Base-by-base conservation (phyloP, 2,113 vertebrate species). In the Semicossyphus pulcher region DNA sequence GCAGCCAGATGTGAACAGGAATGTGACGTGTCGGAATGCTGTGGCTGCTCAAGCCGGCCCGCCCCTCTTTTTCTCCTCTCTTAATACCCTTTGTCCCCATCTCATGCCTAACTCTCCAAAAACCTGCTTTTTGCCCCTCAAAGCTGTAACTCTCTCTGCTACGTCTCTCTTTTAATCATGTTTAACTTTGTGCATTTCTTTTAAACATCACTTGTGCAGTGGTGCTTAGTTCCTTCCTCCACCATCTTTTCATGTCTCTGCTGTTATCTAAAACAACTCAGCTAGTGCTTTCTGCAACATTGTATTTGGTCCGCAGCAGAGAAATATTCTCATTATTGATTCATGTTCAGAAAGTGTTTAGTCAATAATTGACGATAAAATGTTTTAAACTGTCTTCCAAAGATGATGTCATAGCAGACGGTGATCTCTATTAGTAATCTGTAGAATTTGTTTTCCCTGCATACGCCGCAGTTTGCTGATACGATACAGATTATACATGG, bases 1-100 rank as follows among this genome's bases (percentile, higher is more conserved):
- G 91, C 91, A 94, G 92, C 93, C 93, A 93, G 94, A 94, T 94
- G 94, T 93, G 92, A 92, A 84, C 75, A 91, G 89, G 92, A 94
- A 94, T 94, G 89, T 93, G 92, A 94, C 86, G 84, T 91, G 92
- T 91, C 64, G 91, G 93, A 94, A 94, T 94, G 91, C 80, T 80
- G 86, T 72, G 86, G 87, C 90, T 80, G 90, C 87, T 81, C 37
- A n/a, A 81, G 69, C 62, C 29, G 56, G 66, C 78, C 82, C 79
- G 25, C 85, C 82, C 80, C 76, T 83, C 80, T 75, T 58, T 67
- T 78, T 78, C 85, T 82, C 72, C 45, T 75, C 62, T 89, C 78
- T 70, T 49, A 29, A 74, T 89, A 71, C 80, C 78, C 89, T 88
- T 85, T 88, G 86, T 88, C 87, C 85, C 86, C 78, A 72, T 65